Base-by-base conservation (phyloP, 2,888 invertebrate species). In the Nipponacmea schrenckii region DNA sequence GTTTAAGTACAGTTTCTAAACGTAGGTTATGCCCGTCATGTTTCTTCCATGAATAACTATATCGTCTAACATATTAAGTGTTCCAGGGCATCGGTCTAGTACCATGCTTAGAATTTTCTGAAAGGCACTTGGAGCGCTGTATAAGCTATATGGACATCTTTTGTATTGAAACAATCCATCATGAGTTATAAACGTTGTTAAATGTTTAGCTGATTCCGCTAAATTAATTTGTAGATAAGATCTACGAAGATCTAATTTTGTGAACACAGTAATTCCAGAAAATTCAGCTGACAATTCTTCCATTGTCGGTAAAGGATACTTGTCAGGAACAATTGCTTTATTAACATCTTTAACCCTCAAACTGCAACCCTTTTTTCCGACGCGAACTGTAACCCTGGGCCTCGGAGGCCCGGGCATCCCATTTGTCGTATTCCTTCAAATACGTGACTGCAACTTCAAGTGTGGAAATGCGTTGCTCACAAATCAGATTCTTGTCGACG, bases 321-420 rank as follows among this genome's bases (percentile, higher is more conserved):
- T 65, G 4, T 65, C 65, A 20, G 65, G 65, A 65, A 65, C 39
- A 14, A 44, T 44, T 14, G 39, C 31, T 65, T 65, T 65, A 39
- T 65, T 65, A 20, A 39, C 65, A n/a, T 39, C 39, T 46, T 65
- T 65, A 31, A 31, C n/a, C n/a, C n/a, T n/a, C n/a, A n/a, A n/a
- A n/a, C n/a, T n/a, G n/a, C n/a, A n/a, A n/a, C n/a, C n/a, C n/a
- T n/a, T n/a, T n/a, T n/a, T n/a, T n/a, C n/a, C n/a, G n/a, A n/a
- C n/a, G n/a, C n/a, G n/a, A n/a, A n/a, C n/a, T n/a, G n/a, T n/a
- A n/a, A n/a, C n/a, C n/a, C n/a, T n/a, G n/a, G n/a, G n/a, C n/a
- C n/a, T n/a, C n/a, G n/a, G n/a, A n/a, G n/a, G n/a, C n/a, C n/a
- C n/a, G n/a, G n/a, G n/a, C n/a, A n/a, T n/a, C n/a, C n/a, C n/a